Evolutionary conservation across 2,888 invertebrate genomes (phyloP).

Genomic region (Perizoma affinitatum): DNA sequence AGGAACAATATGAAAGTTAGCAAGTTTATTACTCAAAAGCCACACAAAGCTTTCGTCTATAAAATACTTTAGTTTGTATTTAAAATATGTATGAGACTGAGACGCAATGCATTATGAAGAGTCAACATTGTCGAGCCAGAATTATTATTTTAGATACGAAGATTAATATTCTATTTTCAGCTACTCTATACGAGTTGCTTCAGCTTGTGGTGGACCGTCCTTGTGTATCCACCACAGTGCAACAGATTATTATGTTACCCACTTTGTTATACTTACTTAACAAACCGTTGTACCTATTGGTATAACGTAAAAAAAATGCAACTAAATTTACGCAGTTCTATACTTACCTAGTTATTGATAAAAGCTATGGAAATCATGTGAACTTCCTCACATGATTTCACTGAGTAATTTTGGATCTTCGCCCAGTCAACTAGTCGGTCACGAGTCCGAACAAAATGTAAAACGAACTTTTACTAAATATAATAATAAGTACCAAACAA

Average conservation of each 20-base stretch:
- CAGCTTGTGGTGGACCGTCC: slow-evolving; percentile 30
- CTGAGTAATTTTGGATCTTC: slow-evolving; percentile 31
- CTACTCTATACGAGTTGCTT: slow-evolving; percentile 13
- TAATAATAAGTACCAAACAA: too few relatives aligned
- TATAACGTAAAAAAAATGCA: too few relatives aligned
- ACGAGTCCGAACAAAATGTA: slow-evolving; percentile 14
- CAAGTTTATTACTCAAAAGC: slow-evolving; percentile 1
- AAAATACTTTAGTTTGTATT: not conserved
- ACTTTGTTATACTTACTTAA: too few relatives aligned
- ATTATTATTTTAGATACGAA: not conserved
- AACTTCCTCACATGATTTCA: slow-evolving; percentile 38
- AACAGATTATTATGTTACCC: not conserved
- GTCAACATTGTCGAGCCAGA: too few relatives aligned
- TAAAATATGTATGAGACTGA: not conserved
- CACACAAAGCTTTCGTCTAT: not conserved
- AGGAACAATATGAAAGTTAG: not conserved
- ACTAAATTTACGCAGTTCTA: too few relatives aligned
- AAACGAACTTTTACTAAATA: not conserved
- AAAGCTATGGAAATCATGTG: slow-evolving; percentile 26
- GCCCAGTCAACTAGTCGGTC: slow-evolving; percentile 32
- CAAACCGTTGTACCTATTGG: too few relatives aligned
- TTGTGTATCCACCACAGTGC: slow-evolving; percentile 12
- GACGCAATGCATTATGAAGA: not conserved
- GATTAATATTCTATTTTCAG: slow-evolving; percentile 1
- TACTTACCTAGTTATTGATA: too few relatives aligned